Evolutionary conservation across 2,888 invertebrate species (phyloP), one percentile per base, ranked within the genome.

Genomic region (Crioceris asparagi): DNA sequence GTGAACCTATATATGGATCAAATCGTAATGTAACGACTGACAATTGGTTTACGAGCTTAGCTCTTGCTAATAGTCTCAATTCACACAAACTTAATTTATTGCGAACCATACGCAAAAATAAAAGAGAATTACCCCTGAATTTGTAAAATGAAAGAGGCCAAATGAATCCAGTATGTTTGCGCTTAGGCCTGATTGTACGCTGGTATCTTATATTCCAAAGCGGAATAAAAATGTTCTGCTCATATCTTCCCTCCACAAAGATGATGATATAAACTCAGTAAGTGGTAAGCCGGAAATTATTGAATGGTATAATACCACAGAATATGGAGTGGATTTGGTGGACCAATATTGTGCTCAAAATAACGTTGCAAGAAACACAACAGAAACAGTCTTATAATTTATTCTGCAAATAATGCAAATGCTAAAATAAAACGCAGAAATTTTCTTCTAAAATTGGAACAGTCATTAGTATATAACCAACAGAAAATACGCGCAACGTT

Each of bases 401-500:
- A 23, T 23, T 34, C 34, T 34, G 34, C 23, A 34, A 34, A 34
- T 23, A 34, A 34, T 34, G 25, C 23, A 15, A 23, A 11, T 34
- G 23, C 15, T 15, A 21, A 34, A 34, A 34, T 34, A 12, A 34
- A 34, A 21, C 23, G 34, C 15, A 34, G 34, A 35, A 27, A 29
- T 35, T 35, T 29, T 18, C 17, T 35, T 29, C 12, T 29, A 35
- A 19, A 35, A 35, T 29, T 29, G 17, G 16, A 18, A 8, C 29
- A 35, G 35, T 35, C 27, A 27, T 35, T 35, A 35, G 29, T 27
- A 27, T 35, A 35, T 17, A 29, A 29, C 35, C 7, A 33, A n/a
- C 23, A 21, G 23, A 33, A 33, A 33, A 12, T 14, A 12, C 6
- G 10, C 4, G 5, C 10, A 10, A 14, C 16, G 12, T 30, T 30